phyloP scores from a whole-genome alignment of 2,888 invertebrate genomes.

The Phasia obesa region DNA sequence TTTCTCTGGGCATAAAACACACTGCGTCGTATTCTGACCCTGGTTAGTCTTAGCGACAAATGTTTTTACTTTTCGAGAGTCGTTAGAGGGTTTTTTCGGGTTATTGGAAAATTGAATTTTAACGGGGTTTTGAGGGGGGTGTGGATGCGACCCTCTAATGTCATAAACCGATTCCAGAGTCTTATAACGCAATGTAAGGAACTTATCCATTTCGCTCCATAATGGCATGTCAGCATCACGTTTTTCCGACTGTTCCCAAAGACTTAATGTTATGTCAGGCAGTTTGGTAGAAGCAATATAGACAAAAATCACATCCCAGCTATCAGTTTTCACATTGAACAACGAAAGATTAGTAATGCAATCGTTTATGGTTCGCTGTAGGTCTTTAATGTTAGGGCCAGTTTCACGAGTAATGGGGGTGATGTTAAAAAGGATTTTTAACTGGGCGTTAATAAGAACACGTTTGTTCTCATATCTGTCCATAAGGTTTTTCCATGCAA shows the following conservation, averaged over 20 bases:
- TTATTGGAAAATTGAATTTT: neutral
- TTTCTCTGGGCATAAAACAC: constrained; percentile 2
- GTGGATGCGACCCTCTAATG: too few relatives aligned
- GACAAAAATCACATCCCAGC: too few relatives aligned
- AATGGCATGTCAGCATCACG: too few relatives aligned
- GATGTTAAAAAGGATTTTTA: constrained; percentile 3
- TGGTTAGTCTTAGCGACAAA: neutral
- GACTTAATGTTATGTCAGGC: too few relatives aligned
- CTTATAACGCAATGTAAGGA: neutral
- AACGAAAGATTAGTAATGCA: too few relatives aligned
- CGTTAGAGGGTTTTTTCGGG: neutral
- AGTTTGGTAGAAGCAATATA: too few relatives aligned
- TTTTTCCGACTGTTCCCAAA: too few relatives aligned
- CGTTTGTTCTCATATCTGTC: constrained; percentile 27
- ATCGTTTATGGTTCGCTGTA: neutral
- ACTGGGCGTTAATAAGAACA: constrained; percentile 24
- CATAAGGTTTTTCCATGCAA: constrained; percentile 6
- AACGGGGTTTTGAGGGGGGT: constrained; percentile 1
- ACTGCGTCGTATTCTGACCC: neutral
- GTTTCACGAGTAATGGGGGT: neutral
- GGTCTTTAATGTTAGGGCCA: neutral
- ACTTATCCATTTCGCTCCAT: constrained; percentile 1
- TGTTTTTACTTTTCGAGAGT: neutral
- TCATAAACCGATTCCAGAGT: neutral
- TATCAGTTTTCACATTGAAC: too few relatives aligned